Percentiles rank a stretch among this genome's conserved stretches.
Conservation (phyloP, 2,113 vertebrate genomes). For the Sialia sialis region DNA sequence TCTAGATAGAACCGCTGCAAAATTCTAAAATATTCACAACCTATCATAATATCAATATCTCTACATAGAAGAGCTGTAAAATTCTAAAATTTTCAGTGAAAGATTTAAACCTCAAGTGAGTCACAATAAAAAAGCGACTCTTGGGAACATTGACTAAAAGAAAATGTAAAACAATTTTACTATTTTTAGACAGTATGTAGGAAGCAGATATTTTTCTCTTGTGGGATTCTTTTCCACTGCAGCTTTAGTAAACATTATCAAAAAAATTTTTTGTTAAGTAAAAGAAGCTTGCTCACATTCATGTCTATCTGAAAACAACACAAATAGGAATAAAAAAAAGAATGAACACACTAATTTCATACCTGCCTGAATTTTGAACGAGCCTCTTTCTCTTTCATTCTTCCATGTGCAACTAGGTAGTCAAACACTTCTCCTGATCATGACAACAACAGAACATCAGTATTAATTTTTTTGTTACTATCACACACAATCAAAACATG, state of each 20-base stretch:
- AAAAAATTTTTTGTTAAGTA: background rate
- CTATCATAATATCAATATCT: background rate
- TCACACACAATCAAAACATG: background rate
- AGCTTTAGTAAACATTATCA: background rate
- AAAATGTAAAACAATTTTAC: constrained; percentile 1
- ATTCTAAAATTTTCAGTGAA: background rate
- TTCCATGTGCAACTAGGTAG: constrained; percentile 89
- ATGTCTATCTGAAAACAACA: background rate
- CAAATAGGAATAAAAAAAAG: background rate
- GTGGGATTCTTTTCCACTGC: background rate
- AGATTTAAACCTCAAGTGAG: background rate
- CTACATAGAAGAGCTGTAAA: background rate
- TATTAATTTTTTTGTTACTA: background rate
- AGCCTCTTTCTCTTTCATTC: constrained; percentile 91
- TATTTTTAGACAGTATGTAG: constrained; percentile 38
- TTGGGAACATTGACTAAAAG: background rate
- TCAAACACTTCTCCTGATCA: constrained; percentile 88
- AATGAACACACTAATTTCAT: constrained; percentile 47
- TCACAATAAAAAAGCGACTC: background rate
- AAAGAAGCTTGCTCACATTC: background rate
- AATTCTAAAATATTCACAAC: background rate
- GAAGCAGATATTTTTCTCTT: constrained; percentile 23
- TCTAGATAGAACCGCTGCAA: background rate
- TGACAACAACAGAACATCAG: constrained; percentile 34
- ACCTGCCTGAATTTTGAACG: constrained; percentile 92